phyloP scores from a whole-genome alignment of 2,888 invertebrate genomes.

The Atherix ibis region DNA sequence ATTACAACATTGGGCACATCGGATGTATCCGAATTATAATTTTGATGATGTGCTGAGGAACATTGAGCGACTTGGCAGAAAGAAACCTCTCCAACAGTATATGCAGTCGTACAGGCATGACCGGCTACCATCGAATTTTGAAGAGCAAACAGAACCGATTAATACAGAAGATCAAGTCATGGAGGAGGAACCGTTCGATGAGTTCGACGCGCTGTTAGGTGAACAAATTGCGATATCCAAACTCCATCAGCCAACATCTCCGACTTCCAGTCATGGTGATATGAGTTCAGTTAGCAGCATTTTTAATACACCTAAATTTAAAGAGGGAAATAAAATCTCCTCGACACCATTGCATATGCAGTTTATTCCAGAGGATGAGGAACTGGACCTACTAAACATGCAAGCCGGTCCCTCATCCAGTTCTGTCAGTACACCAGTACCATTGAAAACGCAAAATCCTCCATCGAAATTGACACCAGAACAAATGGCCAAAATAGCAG shows the following conservation, averaged over 20 bases:
- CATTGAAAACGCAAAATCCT: neutral
- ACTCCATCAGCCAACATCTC: constrained; percentile 12
- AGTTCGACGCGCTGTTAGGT: constrained; percentile 46
- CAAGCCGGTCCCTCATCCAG: neutral
- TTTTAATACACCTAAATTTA: constrained; percentile 23
- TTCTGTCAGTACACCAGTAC: neutral
- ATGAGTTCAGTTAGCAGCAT: constrained; percentile 9
- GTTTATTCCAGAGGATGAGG: neutral
- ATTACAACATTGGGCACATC: constrained; percentile 86
- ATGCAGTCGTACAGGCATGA: constrained; percentile 48
- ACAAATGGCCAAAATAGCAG: constrained; percentile 49
- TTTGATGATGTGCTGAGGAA: constrained; percentile 74
- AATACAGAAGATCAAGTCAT: constrained; percentile 22
- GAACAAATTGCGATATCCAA: constrained; percentile 45
- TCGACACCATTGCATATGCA: constrained; percentile 20
- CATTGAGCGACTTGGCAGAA: constrained; percentile 62
- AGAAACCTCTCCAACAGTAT: constrained; percentile 59
- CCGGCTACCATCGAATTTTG: constrained; percentile 33
- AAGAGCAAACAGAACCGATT: constrained; percentile 25
- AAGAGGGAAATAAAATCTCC: constrained; percentile 17
- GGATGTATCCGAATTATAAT: constrained; percentile 74
- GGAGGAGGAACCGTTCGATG: constrained; percentile 38
- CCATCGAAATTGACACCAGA: constrained; percentile 37
- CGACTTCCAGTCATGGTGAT: constrained; percentile 2
- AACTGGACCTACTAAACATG: neutral